Conservation (phyloP, 2,888 invertebrate species). For the Galerucella pusilla region DNA sequence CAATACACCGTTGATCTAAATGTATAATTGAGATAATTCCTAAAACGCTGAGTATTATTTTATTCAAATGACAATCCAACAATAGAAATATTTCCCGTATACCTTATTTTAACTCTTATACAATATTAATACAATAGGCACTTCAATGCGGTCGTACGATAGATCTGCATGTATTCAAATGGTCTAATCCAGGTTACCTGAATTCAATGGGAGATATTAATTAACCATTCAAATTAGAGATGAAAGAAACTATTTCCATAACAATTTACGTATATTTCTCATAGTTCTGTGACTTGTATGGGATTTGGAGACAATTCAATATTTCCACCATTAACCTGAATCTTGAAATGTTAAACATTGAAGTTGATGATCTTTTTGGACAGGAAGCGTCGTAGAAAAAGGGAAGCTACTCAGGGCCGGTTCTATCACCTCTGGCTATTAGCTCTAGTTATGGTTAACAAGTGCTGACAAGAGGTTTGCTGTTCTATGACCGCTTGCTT, state of each 20-base stretch:
- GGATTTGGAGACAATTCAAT: too few species aligned
- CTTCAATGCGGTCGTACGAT: constrained; percentile 2
- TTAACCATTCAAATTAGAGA: background rate
- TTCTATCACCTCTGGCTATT: too few species aligned
- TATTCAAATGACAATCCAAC: background rate
- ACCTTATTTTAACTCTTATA: background rate
- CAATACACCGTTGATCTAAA: too few species aligned
- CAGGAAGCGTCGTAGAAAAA: too few species aligned
- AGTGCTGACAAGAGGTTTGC: too few species aligned
- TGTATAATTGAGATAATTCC: background rate
- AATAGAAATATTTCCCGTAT: background rate
- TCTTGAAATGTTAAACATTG: too few species aligned
- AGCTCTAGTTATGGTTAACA: too few species aligned
- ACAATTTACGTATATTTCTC: background rate
- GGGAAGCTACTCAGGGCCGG: too few species aligned
- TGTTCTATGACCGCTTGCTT: too few species aligned
- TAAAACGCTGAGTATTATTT: background rate
- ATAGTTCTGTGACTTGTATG: background rate
- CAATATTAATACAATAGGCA: background rate
- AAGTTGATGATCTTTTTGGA: too few species aligned
- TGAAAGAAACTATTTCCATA: background rate
- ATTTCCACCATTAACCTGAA: too few species aligned
- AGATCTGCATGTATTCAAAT: background rate
- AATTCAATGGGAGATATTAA: background rate
- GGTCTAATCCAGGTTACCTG: background rate